Conservation (phyloP, 2,113 vertebrate species). For the Pipa parva region DNA sequence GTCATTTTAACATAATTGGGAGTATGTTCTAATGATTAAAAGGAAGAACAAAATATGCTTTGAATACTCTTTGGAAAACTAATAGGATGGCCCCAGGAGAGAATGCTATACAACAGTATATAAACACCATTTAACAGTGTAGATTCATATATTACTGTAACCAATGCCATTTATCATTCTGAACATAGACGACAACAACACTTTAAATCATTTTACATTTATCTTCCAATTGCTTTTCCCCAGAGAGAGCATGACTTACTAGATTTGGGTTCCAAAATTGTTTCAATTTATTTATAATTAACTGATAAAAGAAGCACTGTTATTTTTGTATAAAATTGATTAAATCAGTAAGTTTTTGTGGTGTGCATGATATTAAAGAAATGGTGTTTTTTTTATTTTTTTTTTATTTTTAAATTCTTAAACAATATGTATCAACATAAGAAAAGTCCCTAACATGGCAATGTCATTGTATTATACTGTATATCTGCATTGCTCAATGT, state of each 20-base stretch:
- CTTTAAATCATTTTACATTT: constrained; percentile 11
- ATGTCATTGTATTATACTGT: neutral
- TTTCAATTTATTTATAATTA: constrained; percentile 44
- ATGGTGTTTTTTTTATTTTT: constrained; percentile 19
- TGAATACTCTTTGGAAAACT: too few relatives aligned
- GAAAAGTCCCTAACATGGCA: neutral
- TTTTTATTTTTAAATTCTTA: constrained; percentile 3
- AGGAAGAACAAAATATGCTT: too few relatives aligned
- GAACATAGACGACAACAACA: constrained; percentile 54
- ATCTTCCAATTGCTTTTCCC: constrained; percentile 45
- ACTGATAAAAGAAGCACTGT: constrained; percentile 66
- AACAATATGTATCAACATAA: constrained; percentile 11
- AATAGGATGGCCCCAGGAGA: too few relatives aligned
- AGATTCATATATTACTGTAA: constrained; percentile 49
- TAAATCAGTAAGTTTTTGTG: constrained; percentile 53
- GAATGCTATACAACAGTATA: too few relatives aligned
- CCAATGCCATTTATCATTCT: constrained; percentile 47
- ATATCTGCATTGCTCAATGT: constrained; percentile 6
- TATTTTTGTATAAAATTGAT: constrained; percentile 70
- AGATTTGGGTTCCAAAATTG: constrained; percentile 43
- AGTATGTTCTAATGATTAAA: too few relatives aligned
- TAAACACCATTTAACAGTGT: constrained; percentile 7
- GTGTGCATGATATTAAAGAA: constrained; percentile 67
- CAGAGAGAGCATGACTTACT: constrained; percentile 46
- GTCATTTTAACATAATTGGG: too few relatives aligned